A percentile compares a stretch with the other conserved stretches of the same genome.
These are phyloP conservation scores for Eurosta solidaginis DNA, from an alignment of 1,140 invertebrate species.

Conservation along the genomic window DNA sequence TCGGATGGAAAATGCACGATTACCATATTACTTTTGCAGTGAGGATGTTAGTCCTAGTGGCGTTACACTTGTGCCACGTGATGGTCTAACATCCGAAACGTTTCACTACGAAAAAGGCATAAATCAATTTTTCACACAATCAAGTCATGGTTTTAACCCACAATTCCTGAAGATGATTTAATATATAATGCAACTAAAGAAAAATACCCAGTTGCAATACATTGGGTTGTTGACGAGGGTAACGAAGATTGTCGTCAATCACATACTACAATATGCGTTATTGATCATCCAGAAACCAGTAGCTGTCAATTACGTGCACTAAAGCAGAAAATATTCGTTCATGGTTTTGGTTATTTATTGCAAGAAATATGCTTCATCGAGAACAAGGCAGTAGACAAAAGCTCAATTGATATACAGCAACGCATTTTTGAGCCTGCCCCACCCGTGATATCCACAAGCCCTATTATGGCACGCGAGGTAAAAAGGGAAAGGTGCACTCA, in stretches of 20 bases:
- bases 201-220: slow-evolving; percentile 94
- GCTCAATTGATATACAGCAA: no score
- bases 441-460: no score
- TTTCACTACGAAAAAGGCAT: slow-evolving; percentile 92
- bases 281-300: no score
- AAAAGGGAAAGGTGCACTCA: no score
- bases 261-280: no score
- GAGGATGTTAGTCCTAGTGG: slow-evolving; percentile 86
- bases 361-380: slow-evolving; percentile 99
- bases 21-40: slow-evolving; percentile 91
- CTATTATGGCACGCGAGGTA: no score
- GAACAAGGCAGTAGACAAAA: slow-evolving; percentile 86
- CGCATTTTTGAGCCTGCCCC: no score
- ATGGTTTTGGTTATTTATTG: slow-evolving; percentile 93
- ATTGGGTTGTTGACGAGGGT: slow-evolving; percentile 92
- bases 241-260: no score
- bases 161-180: slow-evolving; percentile 78
- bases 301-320: no score
- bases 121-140: slow-evolving; percentile 89
- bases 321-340: no score
- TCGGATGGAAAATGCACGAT: slow-evolving; percentile 92
- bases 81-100: slow-evolving; percentile 86
- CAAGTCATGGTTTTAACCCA: slow-evolving; percentile 86
- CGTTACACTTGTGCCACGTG: slow-evolving; percentile 77
- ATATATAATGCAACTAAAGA: no score